Conservation (phyloP, 2,113 vertebrate genomes). For the Egretta garzetta region DNA sequence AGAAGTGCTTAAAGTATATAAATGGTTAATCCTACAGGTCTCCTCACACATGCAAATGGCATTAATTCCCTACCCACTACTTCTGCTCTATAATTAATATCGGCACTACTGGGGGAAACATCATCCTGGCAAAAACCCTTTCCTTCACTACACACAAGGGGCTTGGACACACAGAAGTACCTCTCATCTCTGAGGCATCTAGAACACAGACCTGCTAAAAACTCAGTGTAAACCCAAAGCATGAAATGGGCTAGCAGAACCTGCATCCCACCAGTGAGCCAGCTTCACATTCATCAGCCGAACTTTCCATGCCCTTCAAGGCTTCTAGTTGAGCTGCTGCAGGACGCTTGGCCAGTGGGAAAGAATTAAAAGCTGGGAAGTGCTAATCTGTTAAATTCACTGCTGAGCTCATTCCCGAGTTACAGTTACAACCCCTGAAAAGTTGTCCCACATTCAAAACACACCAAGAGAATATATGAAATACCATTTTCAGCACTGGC, state of each 20-base stretch:
- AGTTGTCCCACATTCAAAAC: neutral
- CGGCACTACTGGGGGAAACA: neutral
- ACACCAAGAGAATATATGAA: constrained; percentile 14
- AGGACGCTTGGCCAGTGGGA: neutral
- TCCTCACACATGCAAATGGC: neutral
- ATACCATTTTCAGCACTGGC: constrained; percentile 13
- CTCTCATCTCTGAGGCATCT: neutral
- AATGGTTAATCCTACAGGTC: neutral
- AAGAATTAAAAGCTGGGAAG: neutral
- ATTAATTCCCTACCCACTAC: neutral
- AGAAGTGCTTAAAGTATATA: neutral
- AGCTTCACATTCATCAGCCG: neutral
- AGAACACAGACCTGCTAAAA: neutral
- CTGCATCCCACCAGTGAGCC: neutral
- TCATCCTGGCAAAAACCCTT: neutral
- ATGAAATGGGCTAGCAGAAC: neutral
- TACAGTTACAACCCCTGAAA: constrained; percentile 38
- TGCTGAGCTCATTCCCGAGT: constrained; percentile 24
- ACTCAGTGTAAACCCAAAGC: neutral
- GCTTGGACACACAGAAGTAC: neutral
- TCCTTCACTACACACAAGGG: neutral
- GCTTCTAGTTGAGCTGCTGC: constrained; percentile 79
- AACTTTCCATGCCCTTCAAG: constrained; percentile 84
- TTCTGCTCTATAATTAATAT: neutral
- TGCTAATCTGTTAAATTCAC: constrained; percentile 19